Evolutionary conservation across 2,888 invertebrate genomes (phyloP).

Genomic region (Cosmorhoe ocellata): DNA sequence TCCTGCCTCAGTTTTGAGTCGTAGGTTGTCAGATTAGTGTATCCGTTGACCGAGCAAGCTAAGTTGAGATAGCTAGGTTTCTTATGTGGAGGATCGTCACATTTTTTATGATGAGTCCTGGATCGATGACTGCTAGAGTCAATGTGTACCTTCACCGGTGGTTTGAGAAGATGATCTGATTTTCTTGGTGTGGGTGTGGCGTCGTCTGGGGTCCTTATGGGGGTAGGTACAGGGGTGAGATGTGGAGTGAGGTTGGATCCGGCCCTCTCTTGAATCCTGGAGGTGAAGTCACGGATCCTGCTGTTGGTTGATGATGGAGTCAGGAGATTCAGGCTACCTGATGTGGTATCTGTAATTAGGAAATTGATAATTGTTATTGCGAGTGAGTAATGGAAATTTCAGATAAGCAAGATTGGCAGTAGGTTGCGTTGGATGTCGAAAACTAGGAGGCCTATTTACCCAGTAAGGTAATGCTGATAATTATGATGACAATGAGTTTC

Average conservation of each 20-base stretch:
- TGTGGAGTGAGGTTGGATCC: constrained; percentile 58
- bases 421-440: too few relatives aligned
- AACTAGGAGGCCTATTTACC: too few relatives aligned
- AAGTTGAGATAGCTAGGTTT: constrained; percentile 94
- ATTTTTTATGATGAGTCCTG: constrained; percentile 64
- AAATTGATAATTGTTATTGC: not conserved
- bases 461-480: too few relatives aligned
- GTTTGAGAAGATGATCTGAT: constrained; percentile 68
- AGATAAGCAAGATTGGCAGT: too few relatives aligned
- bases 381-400: too few relatives aligned
- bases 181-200: constrained; percentile 56
- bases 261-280: constrained; percentile 81
- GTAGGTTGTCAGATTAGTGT: constrained; percentile 93
- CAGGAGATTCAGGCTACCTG: constrained; percentile 84
- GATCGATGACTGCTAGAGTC: constrained; percentile 69
- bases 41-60: constrained; percentile 95
- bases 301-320: constrained; percentile 84
- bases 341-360: constrained; percentile 79
- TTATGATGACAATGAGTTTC: too few relatives aligned
- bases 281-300: constrained; percentile 81
- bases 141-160: constrained; percentile 67
- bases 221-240: constrained; percentile 57
- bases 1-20: constrained; percentile 90
- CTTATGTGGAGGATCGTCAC: constrained; percentile 78
- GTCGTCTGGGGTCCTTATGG: constrained; percentile 58